phyloP scores from a whole-genome alignment of 2,113 vertebrate species.

The Turdus rufiventris region DNA sequence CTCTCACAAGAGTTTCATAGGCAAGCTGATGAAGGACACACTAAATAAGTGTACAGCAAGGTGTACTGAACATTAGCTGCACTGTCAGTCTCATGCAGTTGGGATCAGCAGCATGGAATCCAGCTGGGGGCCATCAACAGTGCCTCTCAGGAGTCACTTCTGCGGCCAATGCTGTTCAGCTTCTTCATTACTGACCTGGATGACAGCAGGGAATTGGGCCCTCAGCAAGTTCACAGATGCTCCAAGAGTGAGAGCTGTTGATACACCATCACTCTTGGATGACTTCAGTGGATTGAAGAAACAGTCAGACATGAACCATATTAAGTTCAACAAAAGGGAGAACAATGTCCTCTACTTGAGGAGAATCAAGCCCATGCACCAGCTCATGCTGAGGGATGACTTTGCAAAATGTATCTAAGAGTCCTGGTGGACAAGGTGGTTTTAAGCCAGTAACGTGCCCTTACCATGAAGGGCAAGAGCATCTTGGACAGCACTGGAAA shows the following conservation, averaged over 20 bases:
- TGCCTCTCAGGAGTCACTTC: not conserved
- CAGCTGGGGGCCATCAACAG: not conserved
- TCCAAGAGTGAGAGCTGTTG: not conserved
- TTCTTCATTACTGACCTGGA: not conserved
- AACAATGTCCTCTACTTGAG: not conserved
- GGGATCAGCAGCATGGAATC: not conserved
- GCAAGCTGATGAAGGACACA: not conserved
- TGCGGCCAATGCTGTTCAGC: not conserved
- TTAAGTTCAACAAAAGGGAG: not conserved
- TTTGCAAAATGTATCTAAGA: not conserved
- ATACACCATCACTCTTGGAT: not conserved
- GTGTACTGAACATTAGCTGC: not conserved
- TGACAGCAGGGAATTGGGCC: not conserved
- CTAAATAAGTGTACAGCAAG: accelerated
- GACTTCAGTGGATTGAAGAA: not conserved
- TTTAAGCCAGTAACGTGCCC: not conserved
- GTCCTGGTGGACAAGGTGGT: not conserved
- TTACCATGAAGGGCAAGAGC: not conserved
- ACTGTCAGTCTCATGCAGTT: not conserved
- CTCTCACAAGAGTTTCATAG: not conserved
- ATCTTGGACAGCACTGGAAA: not conserved
- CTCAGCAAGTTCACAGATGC: not conserved
- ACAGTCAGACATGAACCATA: not conserved
- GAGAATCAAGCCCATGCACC: not conserved
- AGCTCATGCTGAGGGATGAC: not conserved